Conservation (phyloP, 2,113 vertebrate genomes). For the Sinocyclocheilus anophthalmus region DNA sequence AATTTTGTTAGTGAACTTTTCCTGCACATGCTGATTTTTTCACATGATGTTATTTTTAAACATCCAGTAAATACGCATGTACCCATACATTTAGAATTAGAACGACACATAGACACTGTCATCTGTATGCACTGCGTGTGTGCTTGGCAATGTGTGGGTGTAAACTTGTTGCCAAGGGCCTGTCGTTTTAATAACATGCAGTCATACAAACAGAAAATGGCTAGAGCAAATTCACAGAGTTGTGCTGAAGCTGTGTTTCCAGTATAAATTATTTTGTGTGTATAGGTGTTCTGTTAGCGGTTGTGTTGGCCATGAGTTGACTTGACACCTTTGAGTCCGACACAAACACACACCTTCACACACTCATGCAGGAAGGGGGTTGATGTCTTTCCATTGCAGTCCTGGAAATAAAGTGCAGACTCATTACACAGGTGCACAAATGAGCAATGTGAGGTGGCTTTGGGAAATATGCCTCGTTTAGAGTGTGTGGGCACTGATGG, state of each 20-base stretch:
- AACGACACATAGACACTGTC: not conserved
- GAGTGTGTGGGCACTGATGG: conserved; percentile 14
- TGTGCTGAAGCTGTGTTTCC: conserved; percentile 20
- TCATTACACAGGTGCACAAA: conserved; percentile 31
- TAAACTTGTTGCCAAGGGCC: conserved; percentile 18
- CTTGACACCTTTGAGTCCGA: conserved; percentile 48
- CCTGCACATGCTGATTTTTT: not conserved
- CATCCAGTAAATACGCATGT: not conserved
- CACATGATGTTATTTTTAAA: not conserved
- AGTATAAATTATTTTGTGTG: conserved; percentile 24
- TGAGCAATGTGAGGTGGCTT: conserved; percentile 34
- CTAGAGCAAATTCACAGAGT: conserved; percentile 43
- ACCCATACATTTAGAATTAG: not conserved
- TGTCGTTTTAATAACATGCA: conserved; percentile 17
- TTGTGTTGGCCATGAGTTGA: conserved; percentile 43
- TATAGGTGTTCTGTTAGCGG: conserved; percentile 8
- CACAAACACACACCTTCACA: conserved; percentile 52
- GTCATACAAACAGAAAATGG: conserved; percentile 23
- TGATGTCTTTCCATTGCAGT: conserved; percentile 8
- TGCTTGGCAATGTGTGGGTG: conserved; percentile 25
- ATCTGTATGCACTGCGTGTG: not conserved
- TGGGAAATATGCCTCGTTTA: conserved; percentile 22
- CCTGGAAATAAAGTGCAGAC: conserved; percentile 3
- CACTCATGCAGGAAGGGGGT: conserved; percentile 21
- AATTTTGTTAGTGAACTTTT: not conserved